phyloP scores from a whole-genome alignment of 2,888 invertebrate genomes.

The Stenoptilia bipunctidactyla region DNA sequence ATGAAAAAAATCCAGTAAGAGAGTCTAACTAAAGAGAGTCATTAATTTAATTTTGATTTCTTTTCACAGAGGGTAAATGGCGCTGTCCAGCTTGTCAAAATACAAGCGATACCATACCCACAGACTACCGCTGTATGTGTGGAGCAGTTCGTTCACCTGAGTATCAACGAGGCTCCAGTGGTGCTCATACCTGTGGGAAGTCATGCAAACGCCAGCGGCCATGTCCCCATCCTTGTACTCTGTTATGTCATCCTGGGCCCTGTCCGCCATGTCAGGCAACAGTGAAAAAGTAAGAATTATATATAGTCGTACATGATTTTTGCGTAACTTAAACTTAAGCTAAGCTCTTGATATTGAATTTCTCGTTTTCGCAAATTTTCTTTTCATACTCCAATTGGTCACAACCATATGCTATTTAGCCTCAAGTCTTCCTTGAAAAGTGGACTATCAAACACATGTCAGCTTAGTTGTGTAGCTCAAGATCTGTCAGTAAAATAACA shows the following conservation, averaged over 20 bases:
- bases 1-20: too few species aligned
- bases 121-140: slow-evolving; percentile 92
- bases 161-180: slow-evolving; percentile 75
- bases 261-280: slow-evolving; percentile 91
- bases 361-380: too few species aligned
- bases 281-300: slow-evolving; percentile 62
- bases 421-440: too few species aligned
- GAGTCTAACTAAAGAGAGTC: neutral
- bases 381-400: too few species aligned
- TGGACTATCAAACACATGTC: too few species aligned
- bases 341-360: too few species aligned
- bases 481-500: too few species aligned
- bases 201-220: slow-evolving; percentile 77
- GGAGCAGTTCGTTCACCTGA: slow-evolving; percentile 82
- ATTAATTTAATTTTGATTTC: neutral
- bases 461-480: too few species aligned
- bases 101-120: slow-evolving; percentile 78
- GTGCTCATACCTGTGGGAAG: slow-evolving; percentile 94
- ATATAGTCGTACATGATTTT: neutral
- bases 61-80: slow-evolving; percentile 82
- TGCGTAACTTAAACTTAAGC: too few species aligned
- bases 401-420: too few species aligned
- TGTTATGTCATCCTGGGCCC: slow-evolving; percentile 94
- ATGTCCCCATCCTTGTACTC: slow-evolving; percentile 78
- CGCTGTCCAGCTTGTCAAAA: slow-evolving; percentile 97